Evolutionary conservation across 2,888 invertebrate genomes (phyloP), one percentile per base, ranked within the genome.

Genomic region (Baccha elongata): DNA sequence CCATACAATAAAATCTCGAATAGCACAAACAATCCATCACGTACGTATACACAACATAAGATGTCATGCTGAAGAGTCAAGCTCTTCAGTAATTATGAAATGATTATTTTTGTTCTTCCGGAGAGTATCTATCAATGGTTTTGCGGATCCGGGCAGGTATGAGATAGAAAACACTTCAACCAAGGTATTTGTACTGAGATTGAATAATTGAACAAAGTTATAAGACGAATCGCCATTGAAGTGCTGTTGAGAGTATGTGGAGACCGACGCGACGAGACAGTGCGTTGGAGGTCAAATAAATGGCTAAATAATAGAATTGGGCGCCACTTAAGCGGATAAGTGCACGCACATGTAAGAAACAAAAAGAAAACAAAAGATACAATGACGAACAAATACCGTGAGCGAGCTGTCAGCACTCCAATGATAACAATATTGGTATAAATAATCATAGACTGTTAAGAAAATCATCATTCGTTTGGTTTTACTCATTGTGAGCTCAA

Each of bases 31-130:
- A 44, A 60, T 60, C 60, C 60, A 60, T 60, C 60, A 60, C n/a
- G 44, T 60, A 13, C 7, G 37, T n/a, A n/a, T n/a, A n/a, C n/a
- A n/a, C n/a, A n/a, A n/a, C 23, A 58, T 15, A 17, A 44, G n/a
- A 40, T 7, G 17, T 26, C 40, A 44, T 29, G 21, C 37, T 55
- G 40, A 58, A 80, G 48, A 17, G 37, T 17, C 23, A 26, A 17
- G 67, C 60, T 60, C 44, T 71, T 65, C 19, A 23, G 15, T 65
- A 44, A 60, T 44, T 44, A 44, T 60, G 60, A 53, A 71, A 81
- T 62, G n/a, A n/a, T n/a, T n/a, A 23, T 5, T 76, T 65, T 81
- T 81, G 71, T 71, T 81, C 81, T 81, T 81, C 76, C 81, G 81
- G 75, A 71, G 76, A 81, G 46, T 60, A 60, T 60, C 21, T 60